phyloP scores from a whole-genome alignment of 2,113 vertebrate species.

The Hippocampus comes region DNA sequence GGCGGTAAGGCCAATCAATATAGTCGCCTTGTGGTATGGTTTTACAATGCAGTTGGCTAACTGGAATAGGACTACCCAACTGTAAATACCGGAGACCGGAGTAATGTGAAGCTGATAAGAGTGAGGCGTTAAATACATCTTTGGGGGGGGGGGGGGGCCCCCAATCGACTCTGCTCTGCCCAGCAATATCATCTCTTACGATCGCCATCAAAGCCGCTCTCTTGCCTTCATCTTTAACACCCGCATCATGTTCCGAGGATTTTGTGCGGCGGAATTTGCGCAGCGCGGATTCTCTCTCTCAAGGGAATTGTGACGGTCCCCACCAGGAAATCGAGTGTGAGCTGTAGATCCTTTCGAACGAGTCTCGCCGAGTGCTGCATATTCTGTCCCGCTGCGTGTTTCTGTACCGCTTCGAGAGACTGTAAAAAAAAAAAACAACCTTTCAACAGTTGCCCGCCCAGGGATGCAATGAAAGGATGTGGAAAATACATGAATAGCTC shows the following conservation, averaged over 20 bases:
- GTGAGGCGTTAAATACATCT: constrained; percentile 1
- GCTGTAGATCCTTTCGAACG: constrained; percentile 20
- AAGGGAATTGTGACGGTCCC: constrained; percentile 12
- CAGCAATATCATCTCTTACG: constrained; percentile 14
- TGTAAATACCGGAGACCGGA: neutral
- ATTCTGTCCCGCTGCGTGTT: constrained; percentile 3
- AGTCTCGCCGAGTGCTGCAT: constrained; percentile 16
- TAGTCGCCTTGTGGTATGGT: neutral
- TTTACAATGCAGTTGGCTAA: neutral
- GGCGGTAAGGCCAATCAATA: constrained; percentile 68
- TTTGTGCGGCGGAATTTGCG: constrained; percentile 19
- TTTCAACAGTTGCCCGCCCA: neutral
- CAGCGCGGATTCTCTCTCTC: constrained; percentile 25
- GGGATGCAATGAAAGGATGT: constrained; percentile 10
- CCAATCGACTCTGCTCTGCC: neutral
- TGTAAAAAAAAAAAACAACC: neutral
- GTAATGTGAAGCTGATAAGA: constrained; percentile 3
- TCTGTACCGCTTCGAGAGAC: neutral
- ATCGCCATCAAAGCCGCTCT: constrained; percentile 17
- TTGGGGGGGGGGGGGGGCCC: neutral
- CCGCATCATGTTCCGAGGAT: constrained; percentile 10
- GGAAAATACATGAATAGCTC: constrained; percentile 14
- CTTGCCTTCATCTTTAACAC: constrained; percentile 8
- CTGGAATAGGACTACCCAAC: neutral
- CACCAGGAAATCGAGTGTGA: constrained; percentile 7